phyloP scores from a whole-genome alignment of 1,140 invertebrate species.

The Drosophila arawakana region DNA sequence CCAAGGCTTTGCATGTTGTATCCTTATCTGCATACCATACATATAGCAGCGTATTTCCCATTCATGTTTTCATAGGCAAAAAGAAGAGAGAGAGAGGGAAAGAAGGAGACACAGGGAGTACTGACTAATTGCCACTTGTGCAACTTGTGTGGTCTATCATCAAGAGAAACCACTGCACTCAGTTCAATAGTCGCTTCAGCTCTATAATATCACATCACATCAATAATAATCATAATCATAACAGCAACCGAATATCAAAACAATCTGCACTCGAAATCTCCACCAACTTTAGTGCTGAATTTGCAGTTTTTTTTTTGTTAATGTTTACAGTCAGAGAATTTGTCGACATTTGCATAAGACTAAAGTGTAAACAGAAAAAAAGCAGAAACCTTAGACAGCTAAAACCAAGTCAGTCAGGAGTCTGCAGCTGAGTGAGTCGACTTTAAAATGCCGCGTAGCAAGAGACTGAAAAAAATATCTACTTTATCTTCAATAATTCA shows the following conservation, averaged over 20 bases:
- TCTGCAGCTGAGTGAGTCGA: no score
- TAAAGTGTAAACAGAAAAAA: slow-evolving; percentile 57
- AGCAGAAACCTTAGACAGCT: slow-evolving; percentile 45
- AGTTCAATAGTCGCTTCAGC: slow-evolving; percentile 57
- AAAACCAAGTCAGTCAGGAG: no score
- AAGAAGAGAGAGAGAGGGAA: not conserved
- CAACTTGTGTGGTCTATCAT: slow-evolving; percentile 28
- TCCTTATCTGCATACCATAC: slow-evolving; percentile 28
- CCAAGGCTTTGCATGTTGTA: slow-evolving; percentile 39
- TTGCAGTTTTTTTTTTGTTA: not conserved
- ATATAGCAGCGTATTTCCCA: slow-evolving; percentile 22
- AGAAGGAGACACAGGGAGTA: not conserved
- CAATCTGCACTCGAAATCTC: slow-evolving; percentile 36
- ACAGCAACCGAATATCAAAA: slow-evolving; percentile 57
- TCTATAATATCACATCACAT: slow-evolving; percentile 22
- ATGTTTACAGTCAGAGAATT: slow-evolving; percentile 9
- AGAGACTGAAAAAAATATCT: no score
- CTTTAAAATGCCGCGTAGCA: no score
- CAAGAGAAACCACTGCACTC: not conserved
- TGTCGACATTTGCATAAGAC: slow-evolving; percentile 46
- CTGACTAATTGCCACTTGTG: slow-evolving; percentile 70
- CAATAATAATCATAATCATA: slow-evolving; percentile 27
- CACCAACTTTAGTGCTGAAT: slow-evolving; percentile 3
- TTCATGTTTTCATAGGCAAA: slow-evolving; percentile 51
- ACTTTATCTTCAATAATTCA: no score